Base-by-base conservation (phyloP, 35 echinoderm and acorn worm species). In the Patiria miniata region DNA sequence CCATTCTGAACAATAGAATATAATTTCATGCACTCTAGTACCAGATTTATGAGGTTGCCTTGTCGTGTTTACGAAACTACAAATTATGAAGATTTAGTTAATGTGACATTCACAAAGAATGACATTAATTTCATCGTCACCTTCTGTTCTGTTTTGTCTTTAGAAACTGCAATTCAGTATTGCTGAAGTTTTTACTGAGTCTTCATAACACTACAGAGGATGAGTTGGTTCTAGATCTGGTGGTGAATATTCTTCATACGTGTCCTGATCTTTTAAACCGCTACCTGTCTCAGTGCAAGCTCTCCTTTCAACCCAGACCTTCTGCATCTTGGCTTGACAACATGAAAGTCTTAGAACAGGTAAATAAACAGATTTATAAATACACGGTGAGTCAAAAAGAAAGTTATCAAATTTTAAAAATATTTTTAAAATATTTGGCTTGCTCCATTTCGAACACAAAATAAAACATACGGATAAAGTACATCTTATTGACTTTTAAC, bases 201-300 rank as follows among this genome's bases (percentile, higher is more conserved):
- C 23, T 93, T 29, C 90, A 87, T 76, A 87, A 80, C 4, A 85
- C 80, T 8, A 93, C 79, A 0, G 65, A 42, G 4, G 88, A 93
- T 88, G 33, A 79, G 21, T 80, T 97, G 22, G 81, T 97, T 37
- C 79, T 79, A 47, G 95, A 97, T 0, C 79, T 97, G 44, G 83
- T 94, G 22, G 51, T 89, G 7, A 79, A 86, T 1, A 91, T 97
- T 77, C 80, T 97, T 18, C 89, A 87, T 82, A 85, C 82, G 6
- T 97, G 91, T 78, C 95, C 95, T 53, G 95, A 97, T 79, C 8
- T 97, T 10, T 37, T 97, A 2, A 15, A 57, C n/a, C 79, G 77
- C 28, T 97, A 97, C 59, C 85, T 97, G 37, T 89, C 82, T 29
- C 42, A 77, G 22, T 83, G 88, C 61, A 85, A 81, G 10, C 76